Conservation (phyloP, 2,797 vertebrate species). For the Erithacus rubecula region DNA sequence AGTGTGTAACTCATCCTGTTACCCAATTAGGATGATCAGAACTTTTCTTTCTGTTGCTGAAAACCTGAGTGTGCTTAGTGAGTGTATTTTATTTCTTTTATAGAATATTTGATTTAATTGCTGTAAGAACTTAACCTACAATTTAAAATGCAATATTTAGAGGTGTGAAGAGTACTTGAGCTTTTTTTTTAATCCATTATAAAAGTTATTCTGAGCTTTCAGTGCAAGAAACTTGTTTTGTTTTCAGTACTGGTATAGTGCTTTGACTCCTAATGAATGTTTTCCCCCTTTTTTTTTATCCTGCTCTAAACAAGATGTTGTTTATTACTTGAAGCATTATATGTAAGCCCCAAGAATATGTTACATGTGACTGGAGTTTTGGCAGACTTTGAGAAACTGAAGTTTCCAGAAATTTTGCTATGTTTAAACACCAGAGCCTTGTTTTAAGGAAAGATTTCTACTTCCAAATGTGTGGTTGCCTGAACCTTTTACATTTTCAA, state of each 20-base stretch:
- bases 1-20: background rate
- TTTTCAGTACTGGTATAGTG: constrained; percentile 23
- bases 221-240: constrained; percentile 13
- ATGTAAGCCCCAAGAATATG: constrained; percentile 80
- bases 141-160: constrained; percentile 18
- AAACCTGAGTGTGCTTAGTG: background rate
- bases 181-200: constrained; percentile 20
- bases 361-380: constrained; percentile 80
- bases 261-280: constrained; percentile 73
- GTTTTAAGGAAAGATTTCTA: constrained; percentile 82
- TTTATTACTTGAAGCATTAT: constrained; percentile 80
- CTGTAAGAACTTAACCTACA: constrained; percentile 13
- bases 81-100: background rate
- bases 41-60: background rate
- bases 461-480: constrained; percentile 83
- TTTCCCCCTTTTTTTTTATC: constrained; percentile 44
- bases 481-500: constrained; percentile 82
- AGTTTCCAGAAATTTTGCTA: constrained; percentile 82
- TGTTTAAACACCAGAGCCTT: constrained; percentile 79
- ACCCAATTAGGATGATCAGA: background rate
- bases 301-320: constrained; percentile 80
- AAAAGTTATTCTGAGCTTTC: constrained; percentile 20
- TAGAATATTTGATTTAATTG: constrained; percentile 30
- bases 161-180: constrained; percentile 12
- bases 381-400: constrained; percentile 77